Evolutionary conservation across 35 echinoderm and acorn worm genomes (phyloP), one percentile per base, ranked within the genome.

Genomic region (Hemicentrotus pulcherrimus): DNA sequence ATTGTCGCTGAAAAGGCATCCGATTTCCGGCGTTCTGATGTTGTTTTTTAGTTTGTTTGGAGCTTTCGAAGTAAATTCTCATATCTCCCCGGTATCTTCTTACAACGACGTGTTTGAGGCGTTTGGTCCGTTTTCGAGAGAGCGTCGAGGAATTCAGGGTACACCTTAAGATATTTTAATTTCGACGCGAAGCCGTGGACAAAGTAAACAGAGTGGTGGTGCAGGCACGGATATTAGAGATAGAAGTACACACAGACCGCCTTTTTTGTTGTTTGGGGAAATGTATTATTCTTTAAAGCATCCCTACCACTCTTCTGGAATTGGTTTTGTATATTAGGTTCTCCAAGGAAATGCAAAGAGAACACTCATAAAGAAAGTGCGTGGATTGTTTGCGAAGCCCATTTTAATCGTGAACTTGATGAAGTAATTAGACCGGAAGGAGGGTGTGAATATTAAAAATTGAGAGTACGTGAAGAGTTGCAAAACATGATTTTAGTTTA

Each of bases 161-260:
- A 28, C 19, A 78, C 65, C 65, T 78, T 78, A 78, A 78, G 65
- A 78, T 78, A 78, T 78, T 78, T 70, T 78, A 78, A 78, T 78
- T 78, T 78, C 19, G 65, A 78, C 9, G 65, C 65, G 65, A n/a
- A 78, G 24, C 65, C 65, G 24, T 78, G 65, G 65, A 28, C 65
- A 30, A 78, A n/a, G 65, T 78, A 78, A 78, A 78, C 65, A 78
- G 22, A 78, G 28, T 59, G 52, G 24, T 7, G n/a, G 65, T 28
- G 65, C n/a, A 78, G 24, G 65, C 65, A 28, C 65, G 65, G 65
- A 78, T 78, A 78, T 78, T 78, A 78, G 65, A 22, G 19, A 28
- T 78, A 18, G 65, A 78, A n/a, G 65, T 18, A 78, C 28, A 78
- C 65, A 78, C 65, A n/a, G 28, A 78, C 22, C 65, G 65, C 65